phyloP scores from a whole-genome alignment of 2,113 vertebrate genomes.

The Phalacrocorax brasilianus region DNA sequence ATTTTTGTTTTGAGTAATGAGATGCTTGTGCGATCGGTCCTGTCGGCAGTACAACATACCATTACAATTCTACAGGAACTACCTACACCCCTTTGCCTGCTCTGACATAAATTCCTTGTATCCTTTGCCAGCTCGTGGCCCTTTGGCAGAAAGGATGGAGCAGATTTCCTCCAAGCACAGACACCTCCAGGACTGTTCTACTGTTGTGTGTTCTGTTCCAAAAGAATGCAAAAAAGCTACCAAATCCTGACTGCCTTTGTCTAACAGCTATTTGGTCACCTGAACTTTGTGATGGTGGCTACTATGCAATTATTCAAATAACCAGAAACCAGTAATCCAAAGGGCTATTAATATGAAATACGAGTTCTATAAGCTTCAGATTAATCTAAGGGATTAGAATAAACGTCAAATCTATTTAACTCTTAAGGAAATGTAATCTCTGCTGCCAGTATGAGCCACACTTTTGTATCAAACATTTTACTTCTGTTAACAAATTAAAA shows the following conservation, averaged over 20 bases:
- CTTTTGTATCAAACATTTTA: background rate
- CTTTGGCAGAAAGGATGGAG: background rate
- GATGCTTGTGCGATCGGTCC: background rate
- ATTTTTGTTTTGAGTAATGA: background rate
- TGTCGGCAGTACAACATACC: accelerated
- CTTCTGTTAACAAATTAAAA: background rate
- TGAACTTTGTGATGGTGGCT: background rate
- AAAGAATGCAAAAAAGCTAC: background rate
- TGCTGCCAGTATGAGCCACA: background rate
- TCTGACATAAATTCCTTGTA: background rate
- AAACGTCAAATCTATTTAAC: background rate
- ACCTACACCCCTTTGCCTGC: background rate
- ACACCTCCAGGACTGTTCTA: background rate
- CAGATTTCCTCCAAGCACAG: background rate
- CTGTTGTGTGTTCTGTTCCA: background rate
- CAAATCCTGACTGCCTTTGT: background rate
- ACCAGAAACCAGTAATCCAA: background rate
- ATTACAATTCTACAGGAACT: background rate
- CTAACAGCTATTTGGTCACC: background rate
- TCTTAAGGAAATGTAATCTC: background rate
- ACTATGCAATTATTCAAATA: background rate
- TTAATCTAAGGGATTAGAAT: background rate
- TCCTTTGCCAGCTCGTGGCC: background rate
- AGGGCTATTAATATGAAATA: background rate
- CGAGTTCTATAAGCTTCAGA: background rate